phyloP scores from a whole-genome alignment of 2,888 invertebrate genomes.

The Tachina grossa region DNA sequence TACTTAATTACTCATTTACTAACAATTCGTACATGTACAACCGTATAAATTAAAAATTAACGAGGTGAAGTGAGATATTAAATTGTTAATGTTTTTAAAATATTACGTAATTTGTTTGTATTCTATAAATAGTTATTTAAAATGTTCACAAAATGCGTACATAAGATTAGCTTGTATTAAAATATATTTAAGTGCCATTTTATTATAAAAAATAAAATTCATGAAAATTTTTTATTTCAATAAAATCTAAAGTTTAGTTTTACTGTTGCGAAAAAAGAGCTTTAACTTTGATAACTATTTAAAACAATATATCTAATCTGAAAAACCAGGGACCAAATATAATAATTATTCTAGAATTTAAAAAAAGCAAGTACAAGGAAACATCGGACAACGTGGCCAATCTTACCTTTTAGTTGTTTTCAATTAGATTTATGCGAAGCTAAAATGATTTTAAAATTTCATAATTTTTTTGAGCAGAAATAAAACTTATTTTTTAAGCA shows the following conservation, averaged over 20 bases:
- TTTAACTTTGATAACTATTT: not conserved
- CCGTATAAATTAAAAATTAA: not conserved
- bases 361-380: too few species aligned
- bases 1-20: not conserved
- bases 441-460: too few species aligned
- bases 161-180: slow-evolving; percentile 35
- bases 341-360: too few species aligned
- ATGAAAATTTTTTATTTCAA: slow-evolving; percentile 52
- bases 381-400: too few species aligned
- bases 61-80: not conserved
- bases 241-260: slow-evolving; percentile 4
- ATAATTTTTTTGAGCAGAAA: too few species aligned
- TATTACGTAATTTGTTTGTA: slow-evolving; percentile 2
- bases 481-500: too few species aligned
- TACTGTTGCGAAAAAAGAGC: not conserved
- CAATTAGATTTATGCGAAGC: too few species aligned
- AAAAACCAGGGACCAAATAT: too few species aligned
- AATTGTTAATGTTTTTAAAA: slow-evolving; percentile 10
- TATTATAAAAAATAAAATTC: slow-evolving; percentile 61
- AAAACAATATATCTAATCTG: too few species aligned
- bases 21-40: not conserved
- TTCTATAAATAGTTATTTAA: slow-evolving; percentile 11
- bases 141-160: slow-evolving; percentile 10
- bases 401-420: too few species aligned
- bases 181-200: slow-evolving; percentile 72